Percentiles rank a stretch among this genome's conserved stretches.
These are phyloP conservation scores for Melipona beecheii DNA, from an alignment of 2,888 invertebrate genomes.

Conservation along the genomic window DNA sequence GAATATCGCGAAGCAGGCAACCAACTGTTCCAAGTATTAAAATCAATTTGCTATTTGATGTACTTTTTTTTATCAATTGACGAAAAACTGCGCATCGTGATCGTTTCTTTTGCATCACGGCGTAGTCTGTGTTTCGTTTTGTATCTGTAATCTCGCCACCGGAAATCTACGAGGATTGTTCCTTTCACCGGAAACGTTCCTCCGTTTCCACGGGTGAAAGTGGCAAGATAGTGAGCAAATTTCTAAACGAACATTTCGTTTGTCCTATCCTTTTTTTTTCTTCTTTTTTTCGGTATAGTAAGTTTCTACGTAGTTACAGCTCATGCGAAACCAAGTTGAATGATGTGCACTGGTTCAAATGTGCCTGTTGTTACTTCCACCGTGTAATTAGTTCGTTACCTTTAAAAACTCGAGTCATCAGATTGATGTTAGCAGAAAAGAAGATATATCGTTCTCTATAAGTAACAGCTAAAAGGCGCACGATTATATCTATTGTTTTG, in stretches of 20 bases:
- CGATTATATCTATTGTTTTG: background rate
- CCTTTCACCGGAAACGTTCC: conserved; percentile 62
- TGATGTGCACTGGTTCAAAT: background rate
- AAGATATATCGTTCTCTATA: background rate
- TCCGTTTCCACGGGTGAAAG: conserved; percentile 50
- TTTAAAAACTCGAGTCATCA: background rate
- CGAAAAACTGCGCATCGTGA: background rate
- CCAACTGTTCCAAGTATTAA: background rate
- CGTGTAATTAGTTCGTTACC: conserved; percentile 7
- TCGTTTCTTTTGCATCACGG: background rate
- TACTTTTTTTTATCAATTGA: no score
- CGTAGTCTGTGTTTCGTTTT: conserved; percentile 22
- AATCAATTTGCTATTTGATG: background rate
- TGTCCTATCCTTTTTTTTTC: background rate
- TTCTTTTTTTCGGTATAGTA: background rate
- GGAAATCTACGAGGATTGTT: conserved; percentile 30
- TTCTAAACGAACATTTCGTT: conserved; percentile 1
- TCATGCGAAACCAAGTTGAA: conserved; percentile 9
- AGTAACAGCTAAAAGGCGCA: no score
- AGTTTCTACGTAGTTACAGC: background rate
- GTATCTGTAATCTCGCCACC: conserved; percentile 25
- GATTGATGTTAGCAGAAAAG: background rate
- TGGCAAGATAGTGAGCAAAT: conserved; percentile 16
- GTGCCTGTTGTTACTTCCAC: conserved; percentile 7
- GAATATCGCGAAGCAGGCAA: background rate